Base-by-base conservation (phyloP, 2,113 vertebrate genomes). In the Sphaerodactylus townsendi region DNA sequence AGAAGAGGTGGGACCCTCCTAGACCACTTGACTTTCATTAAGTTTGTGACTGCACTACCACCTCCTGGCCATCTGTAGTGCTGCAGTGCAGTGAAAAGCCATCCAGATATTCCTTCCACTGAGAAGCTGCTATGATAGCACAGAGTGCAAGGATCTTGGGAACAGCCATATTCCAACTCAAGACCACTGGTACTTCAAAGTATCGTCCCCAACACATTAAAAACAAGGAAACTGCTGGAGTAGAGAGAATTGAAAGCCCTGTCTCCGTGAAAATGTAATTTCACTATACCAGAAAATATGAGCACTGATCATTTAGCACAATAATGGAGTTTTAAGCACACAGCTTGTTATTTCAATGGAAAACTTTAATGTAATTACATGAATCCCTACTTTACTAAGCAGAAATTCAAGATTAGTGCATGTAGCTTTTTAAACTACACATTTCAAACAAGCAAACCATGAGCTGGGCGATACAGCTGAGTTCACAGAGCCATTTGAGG, bases 341-440 rank as follows among this genome's bases (percentile, higher is more conserved):
- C 84, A 15, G 77, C 33, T 79, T 91, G 80, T 90, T 94, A 85
- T 91, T 93, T 94, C 91, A 92, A 84, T 79, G 86, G 81, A 81
- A 90, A 94, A 91, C 90, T 90, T 93, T 85, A 88, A 84, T 86
- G 50, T 87, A 90, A 93, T 93, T 92, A 89, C 33, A 87, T n/a
- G 48, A 70, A 88, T 88, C 91, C 87, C 92, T 92, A 91, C 81
- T 93, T 89, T 78, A 86, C 86, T 92, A 92, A 94, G 87, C 85
- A 75, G 86, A 92, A 87, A 86, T 83, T 25, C 44, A 90, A 82
- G 35, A 80, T 86, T 77, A 78, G 83, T 77, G 91, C 84, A 44
- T 84, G 79, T 2, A 83, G 82, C 82, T 87, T 94, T 91, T 77
- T 87, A 78, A 87, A 73, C 14, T 79, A 86, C 84, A 62, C 3